Evolutionary conservation across 2,888 invertebrate genomes (phyloP).

Genomic region (Dicyrtoma fusca): DNA sequence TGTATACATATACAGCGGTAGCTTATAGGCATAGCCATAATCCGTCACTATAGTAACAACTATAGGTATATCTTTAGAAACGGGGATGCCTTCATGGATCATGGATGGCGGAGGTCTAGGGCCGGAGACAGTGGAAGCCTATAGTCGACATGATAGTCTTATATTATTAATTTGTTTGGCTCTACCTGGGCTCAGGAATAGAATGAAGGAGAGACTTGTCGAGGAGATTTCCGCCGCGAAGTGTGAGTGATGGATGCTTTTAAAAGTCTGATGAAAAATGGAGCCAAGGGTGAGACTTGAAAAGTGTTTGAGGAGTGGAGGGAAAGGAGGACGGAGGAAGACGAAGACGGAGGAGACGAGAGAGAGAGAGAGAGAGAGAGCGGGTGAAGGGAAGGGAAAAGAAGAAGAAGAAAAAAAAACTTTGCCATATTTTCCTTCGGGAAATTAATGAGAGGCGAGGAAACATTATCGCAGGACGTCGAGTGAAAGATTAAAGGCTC

Average conservation of each 20-base stretch:
- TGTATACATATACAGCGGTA: no score
- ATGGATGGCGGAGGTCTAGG: no score
- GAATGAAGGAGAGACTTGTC: conserved; percentile 10
- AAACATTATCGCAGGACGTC: conserved; percentile 39
- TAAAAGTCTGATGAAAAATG: conserved; percentile 39
- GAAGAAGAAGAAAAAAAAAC: conserved; percentile 22
- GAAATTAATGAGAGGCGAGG: conserved; percentile 39
- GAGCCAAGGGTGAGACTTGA: conserved; percentile 33
- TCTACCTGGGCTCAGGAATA: conserved; percentile 26
- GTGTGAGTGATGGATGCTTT: conserved; percentile 38
- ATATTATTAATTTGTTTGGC: conserved; percentile 34
- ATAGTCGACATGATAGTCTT: conserved; percentile 4
- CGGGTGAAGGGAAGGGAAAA: background rate
- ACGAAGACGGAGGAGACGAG: background rate
- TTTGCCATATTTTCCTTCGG: conserved; percentile 38
- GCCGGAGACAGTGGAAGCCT: no score
- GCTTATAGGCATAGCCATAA: no score
- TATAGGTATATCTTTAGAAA: no score
- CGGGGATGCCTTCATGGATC: no score
- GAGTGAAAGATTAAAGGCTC: conserved; percentile 38
- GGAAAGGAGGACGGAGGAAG: background rate
- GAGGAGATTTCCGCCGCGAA: conserved; percentile 28
- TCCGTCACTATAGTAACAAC: no score
- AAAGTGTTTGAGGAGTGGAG: conserved; percentile 29
- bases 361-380: background rate